These are phyloP conservation scores for Parotocinclus haroldoi DNA, from an alignment of 2,797 vertebrate genomes.

Conservation along the genomic window DNA sequence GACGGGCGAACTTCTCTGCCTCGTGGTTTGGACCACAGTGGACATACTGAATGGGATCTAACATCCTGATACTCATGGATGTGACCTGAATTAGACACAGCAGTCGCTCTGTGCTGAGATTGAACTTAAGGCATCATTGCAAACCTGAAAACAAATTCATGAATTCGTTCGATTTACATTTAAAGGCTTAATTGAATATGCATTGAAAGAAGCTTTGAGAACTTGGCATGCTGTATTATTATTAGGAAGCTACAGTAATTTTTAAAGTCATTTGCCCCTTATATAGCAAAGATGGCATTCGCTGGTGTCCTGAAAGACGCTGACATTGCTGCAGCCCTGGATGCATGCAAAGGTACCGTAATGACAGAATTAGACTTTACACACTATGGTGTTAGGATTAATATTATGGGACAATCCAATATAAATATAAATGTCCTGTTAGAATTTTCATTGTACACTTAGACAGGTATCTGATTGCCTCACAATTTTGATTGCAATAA, in stretches of 20 bases:
- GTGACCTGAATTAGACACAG: background rate
- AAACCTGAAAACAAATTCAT: background rate
- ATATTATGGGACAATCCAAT: background rate
- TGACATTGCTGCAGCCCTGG: conserved; percentile 76
- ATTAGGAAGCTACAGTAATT: background rate
- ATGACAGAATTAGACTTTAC: background rate
- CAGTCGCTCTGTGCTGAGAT: conserved; percentile 1
- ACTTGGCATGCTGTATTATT: background rate
- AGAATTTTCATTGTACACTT: no score
- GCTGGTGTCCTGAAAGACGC: conserved; percentile 69
- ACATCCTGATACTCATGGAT: conserved; percentile 23
- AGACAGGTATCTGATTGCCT: no score
- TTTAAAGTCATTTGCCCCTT: conserved; percentile 17
- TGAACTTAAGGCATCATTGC: conserved; percentile 2
- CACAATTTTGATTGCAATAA: background rate
- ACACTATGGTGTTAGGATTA: background rate
- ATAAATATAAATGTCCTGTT: background rate
- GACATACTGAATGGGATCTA: conserved; percentile 34
- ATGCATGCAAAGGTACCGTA: conserved; percentile 71
- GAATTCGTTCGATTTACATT: no score
- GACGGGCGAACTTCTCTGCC: conserved; percentile 6
- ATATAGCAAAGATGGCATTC: conserved; percentile 74
- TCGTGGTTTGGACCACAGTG: conserved; percentile 26
- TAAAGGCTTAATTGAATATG: no score
- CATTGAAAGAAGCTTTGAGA: no score